A percentile compares a stretch with the other conserved stretches of the same genome.
Conservation (phyloP, 2,113 vertebrate species). For the Lophius piscatorius region DNA sequence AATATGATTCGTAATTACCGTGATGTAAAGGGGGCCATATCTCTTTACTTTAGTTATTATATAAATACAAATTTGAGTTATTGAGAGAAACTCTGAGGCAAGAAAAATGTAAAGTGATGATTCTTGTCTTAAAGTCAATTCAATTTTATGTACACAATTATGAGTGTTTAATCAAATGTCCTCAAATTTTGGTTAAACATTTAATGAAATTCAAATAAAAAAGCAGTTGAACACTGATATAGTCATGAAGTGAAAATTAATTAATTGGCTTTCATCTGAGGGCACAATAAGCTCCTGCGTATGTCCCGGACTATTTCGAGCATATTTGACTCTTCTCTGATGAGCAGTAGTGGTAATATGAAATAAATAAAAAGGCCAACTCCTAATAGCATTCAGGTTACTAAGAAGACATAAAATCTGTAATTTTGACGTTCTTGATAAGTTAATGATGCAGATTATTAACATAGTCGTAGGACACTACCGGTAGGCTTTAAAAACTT, state of each 20-base stretch:
- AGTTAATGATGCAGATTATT: too few relatives aligned
- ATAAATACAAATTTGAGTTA: conserved; percentile 70
- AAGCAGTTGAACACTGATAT: conserved; percentile 52
- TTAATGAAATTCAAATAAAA: conserved; percentile 71
- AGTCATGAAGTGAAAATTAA: conserved; percentile 50
- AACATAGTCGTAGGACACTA: too few relatives aligned
- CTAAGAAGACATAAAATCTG: too few relatives aligned
- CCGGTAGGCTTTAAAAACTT: too few relatives aligned
- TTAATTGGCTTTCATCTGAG: too few relatives aligned
- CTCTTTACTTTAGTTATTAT: conserved; percentile 66
- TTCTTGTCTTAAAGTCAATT: conserved; percentile 44
- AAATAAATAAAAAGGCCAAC: not conserved
- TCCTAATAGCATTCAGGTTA: too few relatives aligned
- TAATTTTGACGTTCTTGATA: too few relatives aligned
- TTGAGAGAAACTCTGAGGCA: conserved; percentile 53
- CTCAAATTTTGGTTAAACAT: conserved; percentile 68
- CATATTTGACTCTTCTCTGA: not conserved
- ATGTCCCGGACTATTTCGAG: not conserved
- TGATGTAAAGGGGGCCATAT: conserved; percentile 70
- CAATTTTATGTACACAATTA: conserved; percentile 63
- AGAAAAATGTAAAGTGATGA: conserved; percentile 53
- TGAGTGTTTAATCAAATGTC: conserved; percentile 51
- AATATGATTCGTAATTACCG: conserved; percentile 79
- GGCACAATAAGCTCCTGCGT: too few relatives aligned
- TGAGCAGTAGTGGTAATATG: not conserved